These are phyloP conservation scores for Salmo trutta DNA, from an alignment of 2,797 vertebrate genomes.

Conservation along the genomic window DNA sequence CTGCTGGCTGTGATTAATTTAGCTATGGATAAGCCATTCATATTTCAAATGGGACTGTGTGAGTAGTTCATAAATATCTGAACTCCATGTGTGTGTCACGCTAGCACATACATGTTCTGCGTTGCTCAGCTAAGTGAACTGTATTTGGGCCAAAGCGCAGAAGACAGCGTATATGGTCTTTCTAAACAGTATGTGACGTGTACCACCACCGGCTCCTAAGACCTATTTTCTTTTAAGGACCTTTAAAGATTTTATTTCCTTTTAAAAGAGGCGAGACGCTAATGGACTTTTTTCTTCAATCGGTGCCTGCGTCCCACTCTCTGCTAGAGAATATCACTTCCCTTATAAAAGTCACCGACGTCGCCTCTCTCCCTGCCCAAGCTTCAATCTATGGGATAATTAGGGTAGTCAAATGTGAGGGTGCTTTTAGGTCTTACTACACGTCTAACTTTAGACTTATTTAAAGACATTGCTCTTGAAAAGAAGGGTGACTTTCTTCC, in stretches of 20 bases:
- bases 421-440: slow-evolving; percentile 30
- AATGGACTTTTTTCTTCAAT: slow-evolving; percentile 35
- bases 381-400: slow-evolving; percentile 27
- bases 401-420: slow-evolving; percentile 37
- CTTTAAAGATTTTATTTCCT: slow-evolving; percentile 33
- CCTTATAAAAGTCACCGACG: neutral
- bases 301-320: slow-evolving; percentile 22
- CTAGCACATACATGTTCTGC: neutral
- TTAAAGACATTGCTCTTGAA: slow-evolving; percentile 23
- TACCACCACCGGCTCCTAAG: slow-evolving; percentile 5
- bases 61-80: neutral
- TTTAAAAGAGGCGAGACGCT: slow-evolving; percentile 23
- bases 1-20: too few species aligned
- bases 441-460: slow-evolving; percentile 18
- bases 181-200: slow-evolving; percentile 21
- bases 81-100: neutral
- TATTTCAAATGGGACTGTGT: neutral
- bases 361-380: slow-evolving; percentile 6
- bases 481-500: slow-evolving; percentile 11
- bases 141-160: slow-evolving; percentile 10
- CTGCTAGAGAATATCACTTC: slow-evolving; percentile 17
- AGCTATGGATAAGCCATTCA: neutral
- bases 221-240: slow-evolving; percentile 18
- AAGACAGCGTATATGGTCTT: slow-evolving; percentile 8
- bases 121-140: neutral